Evolutionary conservation across 2,888 invertebrate genomes (phyloP), one percentile per base, ranked within the genome.

Genomic region (Cheilosia pagana): DNA sequence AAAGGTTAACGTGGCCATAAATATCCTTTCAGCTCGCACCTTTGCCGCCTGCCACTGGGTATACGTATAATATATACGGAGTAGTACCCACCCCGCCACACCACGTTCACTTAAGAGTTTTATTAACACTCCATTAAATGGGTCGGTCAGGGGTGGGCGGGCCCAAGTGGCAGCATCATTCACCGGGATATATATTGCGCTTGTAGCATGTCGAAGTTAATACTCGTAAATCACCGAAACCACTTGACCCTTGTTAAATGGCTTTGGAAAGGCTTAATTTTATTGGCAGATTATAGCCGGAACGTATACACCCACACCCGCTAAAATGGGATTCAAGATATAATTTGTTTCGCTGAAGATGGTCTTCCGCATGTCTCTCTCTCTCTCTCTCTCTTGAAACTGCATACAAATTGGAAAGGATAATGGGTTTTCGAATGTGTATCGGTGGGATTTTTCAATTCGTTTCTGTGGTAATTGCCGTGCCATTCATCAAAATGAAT

Each of bases 211-310:
- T 83, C 83, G 68, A 83, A 83, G 83, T 83, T 83, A 83, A 83
- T 83, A 83, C 83, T 83, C 83, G 83, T 83, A 83, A 83, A 83
- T 83, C 79, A 83, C 79, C 78, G 78, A 65, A 75, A 83, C 83
- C 74, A 70, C 83, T 83, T 83, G 83, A 83, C 83, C 83, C 83
- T 83, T 83, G 83, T 83, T 83, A 70, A 83, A 83, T 83, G 83
- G 74, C 83, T 83, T 83, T 70, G 63, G 70, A 78, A 83, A 79
- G 77, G 83, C 83, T 83, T 83, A 83, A 83, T 83, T 83, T 83
- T 83, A 83, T 83, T 83, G 83, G 74, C 78, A 83, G 83, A 78
- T 83, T 83, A 83, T 83, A 41, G 79, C 53, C 70, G 25, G 63
- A 79, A 52, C 63, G 59, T 19, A 45, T 68, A 55, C 43, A 48